A percentile compares a stretch with the other conserved stretches of the same genome.
phyloP scores from a whole-genome alignment of 2,797 vertebrate species.

The Hydrophis major region DNA sequence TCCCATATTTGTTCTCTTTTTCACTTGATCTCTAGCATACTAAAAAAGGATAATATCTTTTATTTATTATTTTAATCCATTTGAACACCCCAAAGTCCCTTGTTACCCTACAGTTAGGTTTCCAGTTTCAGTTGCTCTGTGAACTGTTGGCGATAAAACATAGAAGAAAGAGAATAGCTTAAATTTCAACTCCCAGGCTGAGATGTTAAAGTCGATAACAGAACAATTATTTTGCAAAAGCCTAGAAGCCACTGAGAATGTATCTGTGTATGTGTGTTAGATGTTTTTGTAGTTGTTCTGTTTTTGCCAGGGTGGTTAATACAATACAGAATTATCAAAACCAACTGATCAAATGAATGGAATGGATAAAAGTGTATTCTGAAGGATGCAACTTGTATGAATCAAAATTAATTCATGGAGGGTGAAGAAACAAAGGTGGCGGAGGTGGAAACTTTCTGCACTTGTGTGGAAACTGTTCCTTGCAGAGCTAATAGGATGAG shows the following conservation, averaged over 20 bases:
- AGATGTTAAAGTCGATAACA: not conserved
- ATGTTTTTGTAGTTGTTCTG: not conserved
- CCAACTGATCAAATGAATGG: not conserved
- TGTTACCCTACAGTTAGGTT: not conserved
- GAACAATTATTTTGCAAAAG: not conserved
- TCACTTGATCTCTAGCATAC: not conserved
- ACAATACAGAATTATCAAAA: not conserved
- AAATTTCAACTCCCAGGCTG: slow-evolving; percentile 13
- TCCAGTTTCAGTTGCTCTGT: not conserved
- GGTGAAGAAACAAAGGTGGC: not conserved
- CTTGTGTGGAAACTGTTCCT: not conserved
- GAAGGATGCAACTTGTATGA: not conserved
- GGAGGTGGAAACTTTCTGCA: not conserved
- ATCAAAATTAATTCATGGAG: not conserved
- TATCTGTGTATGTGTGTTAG: not conserved
- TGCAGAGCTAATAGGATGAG: not conserved
- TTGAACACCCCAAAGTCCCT: not conserved
- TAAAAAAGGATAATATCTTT: not conserved
- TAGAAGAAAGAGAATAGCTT: not conserved
- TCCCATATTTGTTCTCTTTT: not conserved
- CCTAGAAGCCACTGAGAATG: not conserved
- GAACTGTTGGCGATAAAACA: not conserved
- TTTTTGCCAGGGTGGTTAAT: not conserved
- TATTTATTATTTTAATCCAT: not conserved
- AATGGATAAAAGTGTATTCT: not conserved